Evolutionary conservation across 64 coral and sea anemone genomes (phyloP).

Genomic region (Stylophora pistillata): DNA sequence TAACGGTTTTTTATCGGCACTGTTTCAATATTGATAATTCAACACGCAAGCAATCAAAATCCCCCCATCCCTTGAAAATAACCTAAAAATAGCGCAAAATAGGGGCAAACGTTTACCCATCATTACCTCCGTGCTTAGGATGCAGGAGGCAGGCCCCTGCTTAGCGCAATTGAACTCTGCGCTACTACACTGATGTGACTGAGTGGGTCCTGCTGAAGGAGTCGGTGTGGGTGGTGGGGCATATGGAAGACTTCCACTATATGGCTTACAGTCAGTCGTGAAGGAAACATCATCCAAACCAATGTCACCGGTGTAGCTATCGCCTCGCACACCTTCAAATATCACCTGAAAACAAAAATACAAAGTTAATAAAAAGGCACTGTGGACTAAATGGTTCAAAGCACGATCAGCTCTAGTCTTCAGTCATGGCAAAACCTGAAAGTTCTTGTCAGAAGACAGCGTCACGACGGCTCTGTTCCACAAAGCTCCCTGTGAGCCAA

Average conservation of each 20-base stretch:
- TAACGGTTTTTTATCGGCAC: too few relatives aligned
- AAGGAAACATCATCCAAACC: slow-evolving; percentile 91
- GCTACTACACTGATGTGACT: slow-evolving; percentile 59
- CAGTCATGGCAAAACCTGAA: slow-evolving; percentile 76
- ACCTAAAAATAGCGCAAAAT: too few relatives aligned
- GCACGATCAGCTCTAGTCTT: too few relatives aligned
- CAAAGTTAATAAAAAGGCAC: neutral
- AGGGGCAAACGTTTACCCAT: neutral
- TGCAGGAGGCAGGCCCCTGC: slow-evolving; percentile 77
- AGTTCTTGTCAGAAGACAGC: slow-evolving; percentile 60
- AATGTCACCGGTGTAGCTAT: slow-evolving; percentile 85
- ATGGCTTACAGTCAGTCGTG: slow-evolving; percentile 40
- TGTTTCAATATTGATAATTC: too few relatives aligned
- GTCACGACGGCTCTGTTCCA: slow-evolving; percentile 74
- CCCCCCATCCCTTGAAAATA: too few relatives aligned
- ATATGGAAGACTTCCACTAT: neutral
- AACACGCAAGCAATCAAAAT: too few relatives aligned
- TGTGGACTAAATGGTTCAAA: too few relatives aligned
- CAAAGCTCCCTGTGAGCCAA: slow-evolving; percentile 66
- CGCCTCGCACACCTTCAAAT: slow-evolving; percentile 82
- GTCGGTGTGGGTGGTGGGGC: slow-evolving; percentile 27
- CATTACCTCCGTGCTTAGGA: slow-evolving; percentile 77
- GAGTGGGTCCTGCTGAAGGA: slow-evolving; percentile 48
- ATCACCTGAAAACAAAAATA: slow-evolving; percentile 36
- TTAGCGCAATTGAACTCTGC: slow-evolving; percentile 91